Conservation (phyloP, 1,140 invertebrate species). For the Drosophila dunni region DNA sequence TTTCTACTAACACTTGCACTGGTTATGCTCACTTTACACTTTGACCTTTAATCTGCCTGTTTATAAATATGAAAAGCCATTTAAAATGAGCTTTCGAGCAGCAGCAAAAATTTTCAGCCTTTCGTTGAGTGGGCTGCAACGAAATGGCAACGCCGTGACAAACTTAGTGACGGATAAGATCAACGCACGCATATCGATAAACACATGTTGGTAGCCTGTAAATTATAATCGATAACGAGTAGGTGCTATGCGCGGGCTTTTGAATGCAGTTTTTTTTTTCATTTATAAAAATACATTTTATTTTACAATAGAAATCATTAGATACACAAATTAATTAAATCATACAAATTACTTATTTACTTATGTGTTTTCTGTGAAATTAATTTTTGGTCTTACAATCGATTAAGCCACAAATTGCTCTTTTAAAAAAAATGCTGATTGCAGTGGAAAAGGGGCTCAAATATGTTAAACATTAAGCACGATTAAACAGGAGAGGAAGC, state of each 20-base stretch:
- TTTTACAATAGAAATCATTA: constrained; percentile 63
- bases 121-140: constrained; percentile 22
- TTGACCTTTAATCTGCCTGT: constrained; percentile 27
- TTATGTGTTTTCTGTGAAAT: constrained; percentile 51
- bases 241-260: neutral
- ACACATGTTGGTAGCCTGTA: neutral
- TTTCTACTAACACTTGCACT: neutral
- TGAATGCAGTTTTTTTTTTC: neutral
- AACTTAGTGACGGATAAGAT: constrained; percentile 10
- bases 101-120: constrained; percentile 37
- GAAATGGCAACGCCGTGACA: constrained; percentile 22
- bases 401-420: constrained; percentile 75
- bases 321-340: constrained; percentile 49
- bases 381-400: constrained; percentile 73
- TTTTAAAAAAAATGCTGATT: constrained; percentile 57
- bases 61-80: constrained; percentile 25
- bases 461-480: constrained; percentile 47
- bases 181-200: constrained; percentile 6
- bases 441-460: constrained; percentile 35
- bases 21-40: constrained; percentile 18
- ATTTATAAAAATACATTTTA: constrained; percentile 74
- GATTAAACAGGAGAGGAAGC: constrained; percentile 42
- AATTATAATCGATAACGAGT: neutral
- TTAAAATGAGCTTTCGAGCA: constrained; percentile 43
- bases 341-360: constrained; percentile 49